Conservation (phyloP, 2,113 vertebrate species). For the Mastomys natalensis region DNA sequence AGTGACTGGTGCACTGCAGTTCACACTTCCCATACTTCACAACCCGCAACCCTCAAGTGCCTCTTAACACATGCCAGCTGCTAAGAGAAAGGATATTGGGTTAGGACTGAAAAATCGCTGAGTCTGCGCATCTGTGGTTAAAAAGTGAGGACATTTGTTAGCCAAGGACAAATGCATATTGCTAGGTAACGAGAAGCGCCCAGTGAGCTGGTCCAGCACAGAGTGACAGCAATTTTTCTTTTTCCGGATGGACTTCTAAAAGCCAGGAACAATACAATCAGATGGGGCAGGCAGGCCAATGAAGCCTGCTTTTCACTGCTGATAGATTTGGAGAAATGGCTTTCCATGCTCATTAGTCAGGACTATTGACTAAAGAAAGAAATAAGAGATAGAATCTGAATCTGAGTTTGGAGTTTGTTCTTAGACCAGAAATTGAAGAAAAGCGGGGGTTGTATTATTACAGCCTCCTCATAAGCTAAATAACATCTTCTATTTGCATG, state of each 20-base stretch:
- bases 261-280: not conserved
- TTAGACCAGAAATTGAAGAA: constrained; percentile 46
- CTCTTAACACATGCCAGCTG: not conserved
- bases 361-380: not conserved
- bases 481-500: not conserved
- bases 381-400: not conserved
- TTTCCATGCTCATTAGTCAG: constrained; percentile 2
- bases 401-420: constrained; percentile 7
- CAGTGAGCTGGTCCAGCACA: not conserved
- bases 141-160: constrained; percentile 36
- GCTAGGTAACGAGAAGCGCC: constrained; percentile 48
- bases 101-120: constrained; percentile 60
- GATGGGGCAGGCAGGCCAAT: not conserved
- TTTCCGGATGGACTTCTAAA: constrained; percentile 26
- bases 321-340: not conserved
- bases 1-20: not conserved
- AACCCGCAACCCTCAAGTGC: not conserved
- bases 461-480: not conserved
- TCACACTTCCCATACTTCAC: not conserved
- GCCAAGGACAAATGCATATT: constrained; percentile 48
- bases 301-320: constrained; percentile 50
- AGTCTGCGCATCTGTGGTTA: constrained; percentile 29
- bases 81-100: constrained; percentile 56
- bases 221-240: constrained; percentile 24
- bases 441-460: not conserved